Evolutionary conservation across 2,113 vertebrate species (phyloP).

Genomic region (Deroptyus accipitrinus): DNA sequence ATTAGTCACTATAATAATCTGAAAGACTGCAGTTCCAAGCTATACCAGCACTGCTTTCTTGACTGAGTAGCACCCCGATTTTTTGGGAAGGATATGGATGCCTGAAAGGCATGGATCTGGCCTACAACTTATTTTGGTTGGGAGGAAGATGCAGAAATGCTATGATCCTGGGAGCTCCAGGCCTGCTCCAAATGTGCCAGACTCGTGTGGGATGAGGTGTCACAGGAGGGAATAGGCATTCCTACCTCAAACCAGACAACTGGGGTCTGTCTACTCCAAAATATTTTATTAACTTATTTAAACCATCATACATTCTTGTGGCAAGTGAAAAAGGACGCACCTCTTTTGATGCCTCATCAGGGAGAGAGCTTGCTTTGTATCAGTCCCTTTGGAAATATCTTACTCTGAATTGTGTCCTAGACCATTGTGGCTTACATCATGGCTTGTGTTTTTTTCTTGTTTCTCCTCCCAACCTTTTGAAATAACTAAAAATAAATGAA

Average conservation of each 20-base stretch:
- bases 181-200: not conserved
- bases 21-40: not conserved
- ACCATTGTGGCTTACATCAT: not conserved
- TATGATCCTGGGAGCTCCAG: not conserved
- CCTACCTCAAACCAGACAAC: not conserved
- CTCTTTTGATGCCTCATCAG: not conserved
- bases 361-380: not conserved
- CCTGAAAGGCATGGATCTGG: not conserved
- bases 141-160: not conserved
- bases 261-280: not conserved
- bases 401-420: not conserved
- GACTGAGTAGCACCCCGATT: not conserved
- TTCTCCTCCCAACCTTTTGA: not conserved
- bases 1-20: not conserved
- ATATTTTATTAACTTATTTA: not conserved
- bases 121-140: not conserved
- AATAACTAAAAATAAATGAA: not conserved
- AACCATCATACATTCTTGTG: not conserved
- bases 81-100: not conserved
- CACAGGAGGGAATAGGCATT: not conserved
- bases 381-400: not conserved
- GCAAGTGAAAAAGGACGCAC: not conserved
- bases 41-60: not conserved
- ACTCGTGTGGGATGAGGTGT: not conserved
- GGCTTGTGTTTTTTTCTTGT: not conserved